Base-by-base conservation (phyloP, 2,797 vertebrate genomes). In the Betta splendens region DNA sequence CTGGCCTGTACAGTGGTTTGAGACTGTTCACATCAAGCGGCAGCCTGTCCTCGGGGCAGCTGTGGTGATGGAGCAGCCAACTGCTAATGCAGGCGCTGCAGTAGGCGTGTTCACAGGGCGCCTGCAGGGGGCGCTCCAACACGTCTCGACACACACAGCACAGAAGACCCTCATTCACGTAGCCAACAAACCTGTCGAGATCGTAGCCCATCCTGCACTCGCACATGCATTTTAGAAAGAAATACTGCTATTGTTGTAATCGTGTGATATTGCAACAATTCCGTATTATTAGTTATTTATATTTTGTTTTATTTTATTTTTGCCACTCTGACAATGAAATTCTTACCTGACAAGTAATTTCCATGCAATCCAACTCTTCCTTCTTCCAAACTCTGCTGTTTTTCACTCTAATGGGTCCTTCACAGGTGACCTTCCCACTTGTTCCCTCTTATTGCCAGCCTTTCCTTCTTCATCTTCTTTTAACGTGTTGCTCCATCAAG, bases 81-180 rank as follows among this genome's bases (percentile, higher is more conserved):
- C 90, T 90, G 9, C 93, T 93, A 85, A 96, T 96, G 58, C 94
- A 97, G 53, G 91, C 74, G 31, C 91, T 86, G 81, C 95, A 97
- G 89, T 94, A 97, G 2, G 94, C 93, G 0, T 97, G 95, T 38
- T 97, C 95, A 12, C 95, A 97, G 1, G 95, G 94, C n/a, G 94
- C 94, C 89, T 97, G 95, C 20, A 96, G 77, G 0, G 95, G 94
- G 39, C 94, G 92, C 75, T 95, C 92, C 3, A 96, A 50, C 66
- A 97, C 95, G 2, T 94, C 94, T 2, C 92, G 92, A 81, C 95
- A 96, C 69, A 96, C 93, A 60, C 94, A 95, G 82, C 95, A 96
- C 25, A 96, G 69, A 0, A 97, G 92, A 32, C 95, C 95, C 28
- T 96, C 95, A 0, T 96, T 97, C 56, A 97, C 94, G 0, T 94